These are phyloP conservation scores for Microtus oregoni DNA, from an alignment of 2,113 vertebrate species.

Conservation along the genomic window DNA sequence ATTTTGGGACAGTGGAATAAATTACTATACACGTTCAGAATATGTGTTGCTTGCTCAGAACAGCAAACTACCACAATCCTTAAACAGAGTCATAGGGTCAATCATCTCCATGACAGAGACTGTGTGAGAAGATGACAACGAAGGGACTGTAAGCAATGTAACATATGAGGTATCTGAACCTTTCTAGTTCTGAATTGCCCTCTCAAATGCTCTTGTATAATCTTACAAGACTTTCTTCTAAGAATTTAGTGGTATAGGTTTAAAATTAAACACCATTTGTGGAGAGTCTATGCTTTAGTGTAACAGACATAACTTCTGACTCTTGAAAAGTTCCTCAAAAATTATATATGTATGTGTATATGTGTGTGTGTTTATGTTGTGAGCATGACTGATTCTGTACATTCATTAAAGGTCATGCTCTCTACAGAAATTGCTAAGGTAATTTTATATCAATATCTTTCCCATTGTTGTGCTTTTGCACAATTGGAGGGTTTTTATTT, in stretches of 20 bases:
- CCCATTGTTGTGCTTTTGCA: neutral
- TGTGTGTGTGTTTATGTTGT: neutral
- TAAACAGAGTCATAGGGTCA: neutral
- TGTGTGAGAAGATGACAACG: neutral
- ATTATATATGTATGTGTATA: no score
- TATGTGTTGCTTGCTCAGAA: neutral
- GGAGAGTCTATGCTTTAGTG: neutral
- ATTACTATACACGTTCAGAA: neutral
- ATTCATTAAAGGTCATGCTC: neutral
- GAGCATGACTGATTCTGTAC: neutral
- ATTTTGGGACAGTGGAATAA: neutral
- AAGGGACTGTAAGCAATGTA: neutral
- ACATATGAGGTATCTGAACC: fast-evolving
- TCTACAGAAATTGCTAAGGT: neutral
- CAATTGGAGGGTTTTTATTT: neutral
- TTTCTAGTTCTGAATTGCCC: neutral
- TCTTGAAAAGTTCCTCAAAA: neutral
- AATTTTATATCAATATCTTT: neutral
- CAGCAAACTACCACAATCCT: neutral
- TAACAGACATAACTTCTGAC: neutral
- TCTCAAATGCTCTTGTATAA: neutral
- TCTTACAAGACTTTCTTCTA: neutral
- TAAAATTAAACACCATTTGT: neutral
- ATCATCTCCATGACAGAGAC: neutral
- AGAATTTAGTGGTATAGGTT: neutral